Evolutionary conservation across 2,888 invertebrate genomes (phyloP).

Genomic region (Digitonthophagus gazella): DNA sequence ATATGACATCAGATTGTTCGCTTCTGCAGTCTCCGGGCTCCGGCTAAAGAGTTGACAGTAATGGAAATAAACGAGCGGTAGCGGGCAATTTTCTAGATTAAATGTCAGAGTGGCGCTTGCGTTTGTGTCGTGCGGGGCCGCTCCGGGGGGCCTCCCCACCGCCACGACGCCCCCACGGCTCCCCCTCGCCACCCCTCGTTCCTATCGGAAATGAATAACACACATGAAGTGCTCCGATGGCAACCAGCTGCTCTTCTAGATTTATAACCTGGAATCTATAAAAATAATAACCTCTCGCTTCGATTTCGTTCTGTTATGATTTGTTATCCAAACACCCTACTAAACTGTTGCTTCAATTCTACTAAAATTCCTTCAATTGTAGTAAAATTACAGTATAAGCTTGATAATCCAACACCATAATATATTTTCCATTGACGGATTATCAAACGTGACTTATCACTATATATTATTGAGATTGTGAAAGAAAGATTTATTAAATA

Average conservation of each 20-base stretch:
- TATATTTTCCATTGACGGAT: no score
- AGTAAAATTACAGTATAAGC: no score
- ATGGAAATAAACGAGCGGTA: slow-evolving; percentile 32
- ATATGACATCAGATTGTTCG: slow-evolving; percentile 51
- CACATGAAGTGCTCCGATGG: slow-evolving; percentile 49
- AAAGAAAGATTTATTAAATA: no score
- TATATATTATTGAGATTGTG: no score
- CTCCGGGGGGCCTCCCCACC: background rate
- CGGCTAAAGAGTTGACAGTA: slow-evolving; percentile 54
- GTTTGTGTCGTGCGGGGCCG: slow-evolving; percentile 49
- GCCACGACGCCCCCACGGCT: slow-evolving; percentile 18
- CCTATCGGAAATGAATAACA: slow-evolving; percentile 50
- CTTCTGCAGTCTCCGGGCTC: slow-evolving; percentile 38
- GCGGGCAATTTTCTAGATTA: slow-evolving; percentile 63
- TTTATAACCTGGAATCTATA: slow-evolving; percentile 50
- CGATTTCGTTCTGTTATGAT: slow-evolving; percentile 38
- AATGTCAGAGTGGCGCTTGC: slow-evolving; percentile 57
- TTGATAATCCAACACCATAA: no score
- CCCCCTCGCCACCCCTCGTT: slow-evolving; percentile 35
- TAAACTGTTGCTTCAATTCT: slow-evolving; percentile 8
- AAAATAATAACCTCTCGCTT: slow-evolving; percentile 53
- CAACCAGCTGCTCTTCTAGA: slow-evolving; percentile 49
- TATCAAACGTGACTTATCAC: no score
- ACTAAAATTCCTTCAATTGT: background rate
- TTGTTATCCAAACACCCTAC: slow-evolving; percentile 3